Base-by-base conservation (phyloP, 2,113 vertebrate species). In the Pithys albifrons region DNA sequence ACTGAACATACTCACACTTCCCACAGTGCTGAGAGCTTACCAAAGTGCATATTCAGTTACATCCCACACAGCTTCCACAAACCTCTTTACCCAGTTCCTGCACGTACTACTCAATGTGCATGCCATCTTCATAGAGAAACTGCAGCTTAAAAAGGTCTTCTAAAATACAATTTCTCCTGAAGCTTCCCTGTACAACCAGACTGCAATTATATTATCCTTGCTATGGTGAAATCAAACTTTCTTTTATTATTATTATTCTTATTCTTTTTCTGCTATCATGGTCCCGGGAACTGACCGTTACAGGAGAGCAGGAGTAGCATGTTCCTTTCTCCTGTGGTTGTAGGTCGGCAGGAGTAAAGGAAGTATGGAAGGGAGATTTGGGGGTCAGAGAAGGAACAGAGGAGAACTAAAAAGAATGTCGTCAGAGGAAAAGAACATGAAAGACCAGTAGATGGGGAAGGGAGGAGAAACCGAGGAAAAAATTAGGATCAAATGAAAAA, bases 21-120 rank as follows among this genome's bases (percentile, higher is more conserved):
- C 83, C 80, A 71, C 72, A 80, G 88, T 14, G 48, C 59, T 93
- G 91, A 91, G 72, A 93, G 72, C 75, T 93, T 91, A 86, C 86
- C 72, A 52, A 86, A 80, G 67, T 84, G 76, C 59, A 58, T 87
- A 70, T 78, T 62, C 69, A 95, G 91, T 77, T 69, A 77, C 72
- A 81, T 78, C 69, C 92, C 73, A 94, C 67, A 48, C 77, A 79
- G 74, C 35, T 46, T 61, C 41, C 59, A 39, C 82, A 88, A 78
- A 91, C 62, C 62, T 73, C 71, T 72, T 79, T 75, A 82, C 41
- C 31, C 62, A 57, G 46, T 19, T 78, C 77, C 43, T 33, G 2
- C 8, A 27, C 25, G 35, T 57, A 54, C 65, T 77, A 75, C 85
- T 48, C 74, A 88, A 52, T 9, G 29, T 1, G 2, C 9, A 19